Evolutionary conservation across 1,140 invertebrate genomes (phyloP).

Genomic region (Bicyclus anynana): DNA sequence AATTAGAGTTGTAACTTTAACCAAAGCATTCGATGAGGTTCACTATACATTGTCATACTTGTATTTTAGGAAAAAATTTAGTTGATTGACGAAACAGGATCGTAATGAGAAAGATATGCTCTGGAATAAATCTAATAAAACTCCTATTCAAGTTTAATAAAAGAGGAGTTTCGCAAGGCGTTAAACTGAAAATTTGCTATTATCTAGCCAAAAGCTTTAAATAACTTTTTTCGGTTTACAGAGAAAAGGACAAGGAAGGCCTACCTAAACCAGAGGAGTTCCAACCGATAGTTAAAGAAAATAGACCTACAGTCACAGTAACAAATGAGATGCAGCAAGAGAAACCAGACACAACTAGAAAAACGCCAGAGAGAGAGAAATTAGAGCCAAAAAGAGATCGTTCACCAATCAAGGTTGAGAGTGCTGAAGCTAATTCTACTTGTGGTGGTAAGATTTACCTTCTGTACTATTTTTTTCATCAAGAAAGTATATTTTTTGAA

Average conservation of each 20-base stretch:
- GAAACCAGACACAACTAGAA: constrained; percentile 50
- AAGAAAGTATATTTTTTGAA: too few relatives aligned
- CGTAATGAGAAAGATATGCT: too few relatives aligned
- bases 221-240: constrained; percentile 18
- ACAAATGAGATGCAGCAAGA: constrained; percentile 24
- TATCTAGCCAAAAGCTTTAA: too few relatives aligned
- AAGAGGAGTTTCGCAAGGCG: neutral
- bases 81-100: too few relatives aligned
- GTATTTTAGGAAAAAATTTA: too few relatives aligned
- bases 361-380: constrained; percentile 36
- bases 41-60: too few relatives aligned
- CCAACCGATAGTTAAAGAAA: constrained; percentile 17
- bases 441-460: constrained; percentile 38
- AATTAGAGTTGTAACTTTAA: too few relatives aligned
- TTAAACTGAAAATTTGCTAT: too few relatives aligned
- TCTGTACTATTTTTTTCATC: neutral
- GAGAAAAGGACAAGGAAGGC: constrained; percentile 46
- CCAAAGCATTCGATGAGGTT: neutral
- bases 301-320: constrained; percentile 26
- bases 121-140: too few relatives aligned
- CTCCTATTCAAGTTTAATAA: neutral
- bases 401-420: constrained; percentile 27
- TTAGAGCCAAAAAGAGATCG: constrained; percentile 21
- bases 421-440: constrained; percentile 61
- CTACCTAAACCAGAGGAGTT: constrained; percentile 16